Conservation (phyloP, 2,797 vertebrate species). For the Rhadinocentrus ornatus region DNA sequence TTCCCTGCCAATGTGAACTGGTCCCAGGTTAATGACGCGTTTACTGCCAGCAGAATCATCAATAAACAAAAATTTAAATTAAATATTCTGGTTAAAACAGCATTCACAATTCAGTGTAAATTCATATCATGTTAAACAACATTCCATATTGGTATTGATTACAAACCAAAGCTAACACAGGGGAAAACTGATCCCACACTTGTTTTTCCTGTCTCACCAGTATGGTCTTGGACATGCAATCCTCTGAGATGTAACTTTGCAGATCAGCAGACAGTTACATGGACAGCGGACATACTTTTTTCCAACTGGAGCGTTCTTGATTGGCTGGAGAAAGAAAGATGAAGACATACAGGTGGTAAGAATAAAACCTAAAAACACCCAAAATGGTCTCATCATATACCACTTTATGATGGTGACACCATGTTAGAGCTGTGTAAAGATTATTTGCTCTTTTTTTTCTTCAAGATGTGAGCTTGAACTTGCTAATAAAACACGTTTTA, state of each 20-base stretch:
- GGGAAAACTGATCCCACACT: not conserved
- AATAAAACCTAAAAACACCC: not conserved
- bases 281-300: slow-evolving; percentile 94
- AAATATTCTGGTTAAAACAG: not conserved
- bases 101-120: not conserved
- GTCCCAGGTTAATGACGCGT: slow-evolving; percentile 89
- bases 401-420: not conserved
- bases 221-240: slow-evolving; percentile 91
- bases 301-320: slow-evolving; percentile 90
- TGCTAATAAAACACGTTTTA: not conserved
- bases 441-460: not conserved
- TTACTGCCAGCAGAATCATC: slow-evolving; percentile 75
- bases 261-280: slow-evolving; percentile 93
- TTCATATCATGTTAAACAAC: not conserved
- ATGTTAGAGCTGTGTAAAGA: not conserved
- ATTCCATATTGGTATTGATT: slow-evolving; percentile 3
- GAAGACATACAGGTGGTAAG: not conserved
- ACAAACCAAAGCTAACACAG: not conserved
- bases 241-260: slow-evolving; percentile 90
- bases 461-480: not conserved
- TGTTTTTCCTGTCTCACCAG: slow-evolving; percentile 80
- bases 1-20: slow-evolving; percentile 83
- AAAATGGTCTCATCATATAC: not conserved
- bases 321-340: slow-evolving; percentile 79
- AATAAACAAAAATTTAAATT: not conserved